phyloP scores from a whole-genome alignment of 2,888 invertebrate species.

The Drymonia ruficornis region DNA sequence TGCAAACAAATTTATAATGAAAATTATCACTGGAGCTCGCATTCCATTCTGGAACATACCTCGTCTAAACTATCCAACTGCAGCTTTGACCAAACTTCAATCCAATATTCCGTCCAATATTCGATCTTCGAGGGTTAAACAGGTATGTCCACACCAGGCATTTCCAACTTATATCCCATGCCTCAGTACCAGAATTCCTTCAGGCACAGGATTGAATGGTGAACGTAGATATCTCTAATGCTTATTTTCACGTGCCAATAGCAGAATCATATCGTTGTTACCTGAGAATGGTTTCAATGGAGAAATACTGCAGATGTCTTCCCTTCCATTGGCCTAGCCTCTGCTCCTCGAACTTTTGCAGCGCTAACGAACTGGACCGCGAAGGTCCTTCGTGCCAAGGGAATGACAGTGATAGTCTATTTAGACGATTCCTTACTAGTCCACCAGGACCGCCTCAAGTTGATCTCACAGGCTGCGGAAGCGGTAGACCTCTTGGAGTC shows the following conservation, averaged over 20 bases:
- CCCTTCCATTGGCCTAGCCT: background rate
- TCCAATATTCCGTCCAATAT: conserved; percentile 9
- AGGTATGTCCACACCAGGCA: conserved; percentile 2
- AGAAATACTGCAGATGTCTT: too few species aligned
- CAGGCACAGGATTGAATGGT: conserved; percentile 7
- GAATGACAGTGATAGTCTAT: background rate
- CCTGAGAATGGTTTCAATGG: background rate
- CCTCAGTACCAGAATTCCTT: conserved; percentile 7
- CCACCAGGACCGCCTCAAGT: background rate
- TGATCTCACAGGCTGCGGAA: background rate
- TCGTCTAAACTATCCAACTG: too few species aligned
- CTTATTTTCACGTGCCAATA: conserved; percentile 4
- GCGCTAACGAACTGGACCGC: conserved; percentile 5
- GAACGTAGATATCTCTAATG: conserved; percentile 6
- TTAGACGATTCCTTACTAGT: background rate
- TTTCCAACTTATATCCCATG: conserved; percentile 6
- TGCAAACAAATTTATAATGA: too few species aligned
- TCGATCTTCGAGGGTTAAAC: conserved; percentile 7
- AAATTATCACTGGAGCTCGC: too few species aligned
- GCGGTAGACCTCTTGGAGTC: too few species aligned
- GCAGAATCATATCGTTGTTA: background rate
- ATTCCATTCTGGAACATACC: too few species aligned
- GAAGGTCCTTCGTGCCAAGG: background rate
- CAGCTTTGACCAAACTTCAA: too few species aligned
- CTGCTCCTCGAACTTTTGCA: background rate